Conservation (phyloP, 2,888 invertebrate species). For the Willowsia nigromaculata region DNA sequence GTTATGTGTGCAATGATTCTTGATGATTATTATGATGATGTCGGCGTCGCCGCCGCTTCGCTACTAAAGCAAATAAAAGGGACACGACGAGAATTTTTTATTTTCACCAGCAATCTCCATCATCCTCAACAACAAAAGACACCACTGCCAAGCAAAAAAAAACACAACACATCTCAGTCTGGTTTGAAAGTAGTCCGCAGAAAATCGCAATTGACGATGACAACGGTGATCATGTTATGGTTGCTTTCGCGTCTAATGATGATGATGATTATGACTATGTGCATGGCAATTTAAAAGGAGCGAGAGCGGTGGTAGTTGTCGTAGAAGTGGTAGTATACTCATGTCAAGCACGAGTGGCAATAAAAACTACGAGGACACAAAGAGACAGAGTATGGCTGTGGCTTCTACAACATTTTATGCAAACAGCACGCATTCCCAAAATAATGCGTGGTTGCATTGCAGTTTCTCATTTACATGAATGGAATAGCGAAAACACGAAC, state of each 20-base stretch:
- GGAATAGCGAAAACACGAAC: neutral
- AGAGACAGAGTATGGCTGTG: neutral
- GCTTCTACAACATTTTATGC: slow-evolving; percentile 12
- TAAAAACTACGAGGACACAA: slow-evolving; percentile 4
- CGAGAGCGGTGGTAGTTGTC: neutral
- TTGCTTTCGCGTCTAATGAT: neutral
- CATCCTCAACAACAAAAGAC: neutral
- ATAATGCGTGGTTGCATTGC: slow-evolving; percentile 36
- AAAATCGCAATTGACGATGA: slow-evolving; percentile 32
- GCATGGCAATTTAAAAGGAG: slow-evolving; percentile 11
- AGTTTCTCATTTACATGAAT: slow-evolving; percentile 33
- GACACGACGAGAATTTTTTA: slow-evolving; percentile 23
- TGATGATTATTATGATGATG: slow-evolving; percentile 32
- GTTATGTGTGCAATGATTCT: slow-evolving; percentile 24
- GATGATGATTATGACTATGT: slow-evolving; percentile 5
- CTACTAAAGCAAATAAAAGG: slow-evolving; percentile 2
- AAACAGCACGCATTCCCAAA: slow-evolving; percentile 29
- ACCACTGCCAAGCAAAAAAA: neutral
- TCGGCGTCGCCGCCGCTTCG: neutral
- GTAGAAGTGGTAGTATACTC: neutral
- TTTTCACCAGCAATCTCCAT: slow-evolving; percentile 3
- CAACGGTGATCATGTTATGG: neutral
- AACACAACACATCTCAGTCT: neutral
- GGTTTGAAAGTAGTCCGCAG: slow-evolving; percentile 8
- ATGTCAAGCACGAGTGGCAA: slow-evolving; percentile 65